Evolutionary conservation across 1,140 invertebrate species (phyloP).

Genomic region (Chionoecetes opilio): DNA sequence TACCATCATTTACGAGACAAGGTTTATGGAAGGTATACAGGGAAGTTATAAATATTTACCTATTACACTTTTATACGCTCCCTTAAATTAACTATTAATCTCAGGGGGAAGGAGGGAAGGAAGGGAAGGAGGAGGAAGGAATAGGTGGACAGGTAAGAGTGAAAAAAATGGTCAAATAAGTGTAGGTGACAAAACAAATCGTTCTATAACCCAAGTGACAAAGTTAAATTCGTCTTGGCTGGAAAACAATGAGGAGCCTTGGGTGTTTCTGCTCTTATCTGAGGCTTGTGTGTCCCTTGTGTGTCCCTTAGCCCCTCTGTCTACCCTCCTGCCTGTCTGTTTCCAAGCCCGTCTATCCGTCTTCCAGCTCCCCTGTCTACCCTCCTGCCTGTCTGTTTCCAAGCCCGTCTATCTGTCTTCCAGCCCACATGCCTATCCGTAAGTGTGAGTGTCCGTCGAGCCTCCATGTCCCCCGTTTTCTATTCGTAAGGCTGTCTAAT

Average conservation of each 20-base stretch:
- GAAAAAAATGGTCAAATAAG: background rate
- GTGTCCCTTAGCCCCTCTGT: background rate
- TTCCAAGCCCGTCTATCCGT: background rate
- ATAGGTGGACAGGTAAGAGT: background rate
- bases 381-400: background rate
- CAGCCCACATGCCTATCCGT: background rate
- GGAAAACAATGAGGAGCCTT: background rate
- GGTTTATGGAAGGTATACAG: background rate
- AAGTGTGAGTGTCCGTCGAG: too few relatives aligned
- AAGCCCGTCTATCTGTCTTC: background rate
- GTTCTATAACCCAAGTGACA: constrained; percentile 40
- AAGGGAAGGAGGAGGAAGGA: too few relatives aligned
- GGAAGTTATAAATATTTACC: background rate
- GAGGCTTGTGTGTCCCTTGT: background rate
- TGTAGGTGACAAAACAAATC: background rate
- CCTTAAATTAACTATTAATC: constrained; percentile 12
- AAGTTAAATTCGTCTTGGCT: constrained; percentile 31
- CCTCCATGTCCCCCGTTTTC: too few relatives aligned
- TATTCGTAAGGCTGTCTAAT: too few relatives aligned
- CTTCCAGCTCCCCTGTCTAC: background rate
- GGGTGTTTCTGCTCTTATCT: constrained; percentile 27
- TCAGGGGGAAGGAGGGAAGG: background rate
- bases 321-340: background rate
- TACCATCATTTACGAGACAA: constrained; percentile 6
- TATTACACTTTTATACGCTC: background rate